Evolutionary conservation across 2,797 vertebrate genomes (phyloP), one percentile per base, ranked within the genome.

Genomic region (Clamator glandarius): DNA sequence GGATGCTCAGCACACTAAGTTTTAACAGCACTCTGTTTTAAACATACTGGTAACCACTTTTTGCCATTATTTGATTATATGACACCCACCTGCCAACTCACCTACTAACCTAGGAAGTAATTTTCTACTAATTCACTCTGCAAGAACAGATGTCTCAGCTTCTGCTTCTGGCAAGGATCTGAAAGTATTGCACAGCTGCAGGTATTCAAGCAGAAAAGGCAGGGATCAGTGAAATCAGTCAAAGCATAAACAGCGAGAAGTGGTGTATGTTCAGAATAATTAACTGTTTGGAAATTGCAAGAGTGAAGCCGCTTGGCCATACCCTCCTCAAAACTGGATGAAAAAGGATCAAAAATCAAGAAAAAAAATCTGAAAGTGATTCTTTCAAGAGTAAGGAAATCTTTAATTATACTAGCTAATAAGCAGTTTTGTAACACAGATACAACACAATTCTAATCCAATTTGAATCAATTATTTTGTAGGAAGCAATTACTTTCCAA

Each of bases 61-160:
- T 54, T 69, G 42, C 70, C 21, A 3, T 39, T 54, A 52, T 57
- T 52, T 1, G 0, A 5, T 5, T 18, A 3, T 5, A 7, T 9
- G 36, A 25, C 82, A 70, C 26, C 28, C 58, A 44, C 28, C 17
- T 74, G 57, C 35, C 70, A 44, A 35, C 36, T 68, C 55, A 31
- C 41, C n/a, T 55, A 11, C 18, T 73, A 24, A 4, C 3, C 51
- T 20, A 23, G 33, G 75, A 63, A 89, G 12, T 46, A 28, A 24
- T 35, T 74, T 57, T 33, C 5, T 36, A 15, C 36, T 16, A 28
- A 41, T 42, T 42, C 35, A 62, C 25, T 59, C 42, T 8, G 48
- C 12, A 77, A 77, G 41, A 74, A 51, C 23, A 25, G 66, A 52
- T 17, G 15, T 17, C 57, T 58, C 57, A 44, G 33, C 23, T 91